Percentiles rank a stretch among this genome's conserved stretches.
phyloP scores from a whole-genome alignment of 1,140 invertebrate genomes.

The Trialeurodes vaporariorum region DNA sequence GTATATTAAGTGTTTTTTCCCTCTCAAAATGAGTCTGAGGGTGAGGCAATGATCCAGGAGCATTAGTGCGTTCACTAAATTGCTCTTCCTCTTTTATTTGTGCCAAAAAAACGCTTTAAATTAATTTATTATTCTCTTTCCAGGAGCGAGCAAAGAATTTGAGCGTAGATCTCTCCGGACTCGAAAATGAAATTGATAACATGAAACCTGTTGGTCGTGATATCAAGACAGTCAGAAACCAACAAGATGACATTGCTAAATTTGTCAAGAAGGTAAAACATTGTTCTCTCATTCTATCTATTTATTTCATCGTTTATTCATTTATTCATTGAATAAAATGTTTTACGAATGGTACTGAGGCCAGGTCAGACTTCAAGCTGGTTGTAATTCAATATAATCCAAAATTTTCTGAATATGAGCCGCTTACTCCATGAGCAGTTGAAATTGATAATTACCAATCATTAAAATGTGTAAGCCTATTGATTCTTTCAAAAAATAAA shows the following conservation, averaged over 20 bases:
- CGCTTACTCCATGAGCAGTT: too few relatives aligned
- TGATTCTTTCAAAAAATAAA: too few relatives aligned
- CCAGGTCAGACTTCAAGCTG: too few relatives aligned
- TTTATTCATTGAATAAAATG: too few relatives aligned
- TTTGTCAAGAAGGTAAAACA: conserved; percentile 47
- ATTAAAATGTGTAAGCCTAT: too few relatives aligned
- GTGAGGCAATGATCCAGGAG: background rate
- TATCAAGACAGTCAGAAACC: conserved; percentile 67
- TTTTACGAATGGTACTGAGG: too few relatives aligned
- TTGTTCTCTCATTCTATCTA: too few relatives aligned
- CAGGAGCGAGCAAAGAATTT: conserved; percentile 67
- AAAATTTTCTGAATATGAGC: too few relatives aligned
- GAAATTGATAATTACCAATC: too few relatives aligned
- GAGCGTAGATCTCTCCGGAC: conserved; percentile 55
- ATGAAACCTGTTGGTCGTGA: conserved; percentile 79
- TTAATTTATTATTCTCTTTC: conserved; percentile 15
- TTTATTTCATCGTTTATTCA: too few relatives aligned
- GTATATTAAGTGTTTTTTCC: background rate
- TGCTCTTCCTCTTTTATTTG: too few relatives aligned
- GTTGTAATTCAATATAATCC: too few relatives aligned
- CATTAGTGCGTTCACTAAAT: background rate
- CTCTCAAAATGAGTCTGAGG: background rate
- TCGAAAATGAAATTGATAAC: conserved; percentile 73
- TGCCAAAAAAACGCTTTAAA: background rate
- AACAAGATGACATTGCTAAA: conserved; percentile 64